phyloP scores from a whole-genome alignment of 2,113 vertebrate species.

The Chlorodrepanis virens region DNA sequence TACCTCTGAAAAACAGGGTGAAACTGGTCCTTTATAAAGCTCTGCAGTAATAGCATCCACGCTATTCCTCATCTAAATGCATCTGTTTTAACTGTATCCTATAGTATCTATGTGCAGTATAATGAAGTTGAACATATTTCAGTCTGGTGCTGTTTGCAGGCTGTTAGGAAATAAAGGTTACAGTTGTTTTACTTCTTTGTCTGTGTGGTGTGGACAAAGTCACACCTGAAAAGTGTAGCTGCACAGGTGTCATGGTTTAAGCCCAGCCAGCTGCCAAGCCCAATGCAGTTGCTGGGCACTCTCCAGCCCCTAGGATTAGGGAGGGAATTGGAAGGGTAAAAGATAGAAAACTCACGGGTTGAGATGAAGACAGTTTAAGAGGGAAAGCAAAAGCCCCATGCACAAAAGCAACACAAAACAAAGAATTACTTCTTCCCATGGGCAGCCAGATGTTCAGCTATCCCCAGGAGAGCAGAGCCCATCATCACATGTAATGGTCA shows the following conservation, averaged over 20 bases:
- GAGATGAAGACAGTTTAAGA: neutral
- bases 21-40: neutral
- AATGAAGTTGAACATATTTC: neutral
- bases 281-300: neutral
- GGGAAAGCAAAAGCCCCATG: neutral
- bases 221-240: neutral
- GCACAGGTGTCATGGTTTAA: neutral
- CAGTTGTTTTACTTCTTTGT: neutral
- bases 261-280: neutral
- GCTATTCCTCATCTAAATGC: neutral
- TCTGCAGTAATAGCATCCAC: neutral
- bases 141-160: neutral
- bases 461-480: neutral
- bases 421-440: neutral
- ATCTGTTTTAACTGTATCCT: neutral
- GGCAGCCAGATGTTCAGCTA: neutral
- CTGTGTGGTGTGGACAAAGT: neutral
- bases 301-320: accelerated
- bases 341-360: neutral
- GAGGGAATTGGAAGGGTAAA: neutral
- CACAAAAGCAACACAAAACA: neutral
- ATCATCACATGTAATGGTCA: neutral
- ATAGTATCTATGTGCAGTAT: neutral
- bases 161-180: neutral
- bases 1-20: neutral